Base-by-base conservation (phyloP, 2,888 invertebrate genomes). In the Epirrhoe alternata region DNA sequence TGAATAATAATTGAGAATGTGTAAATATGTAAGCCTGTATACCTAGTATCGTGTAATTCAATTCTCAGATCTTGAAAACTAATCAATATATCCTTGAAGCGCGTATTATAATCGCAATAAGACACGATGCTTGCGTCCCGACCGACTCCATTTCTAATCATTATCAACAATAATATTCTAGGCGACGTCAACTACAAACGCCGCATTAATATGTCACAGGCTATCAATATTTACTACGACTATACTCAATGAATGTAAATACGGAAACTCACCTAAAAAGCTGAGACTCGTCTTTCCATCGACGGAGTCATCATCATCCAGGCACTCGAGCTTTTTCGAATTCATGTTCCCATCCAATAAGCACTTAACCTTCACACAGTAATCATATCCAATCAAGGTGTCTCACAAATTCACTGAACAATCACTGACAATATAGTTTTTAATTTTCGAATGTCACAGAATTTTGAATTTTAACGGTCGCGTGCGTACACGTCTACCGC, bases 291-390 rank as follows among this genome's bases (percentile, higher is more conserved):
- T 85, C 78, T 92, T 92, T 72, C 86, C 92, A 82, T 91, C 91
- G 80, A 88, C 89, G 69, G 92, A 90, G 77, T 92, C 86, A 77
- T 83, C 81, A 62, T 92, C 87, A 68, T 87, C 87, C 73, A 89
- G 90, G 78, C 91, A 90, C 85, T 93, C 93, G 86, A 93, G 83
- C 85, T 92, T 93, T 87, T 93, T 93, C 70, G 92, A 87, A 92
- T 93, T 93, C 93, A 93, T 93, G 71, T 83, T 87, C 77, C 78
- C 80, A 84, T 80, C 82, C 69, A 66, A 68, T 87, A 87, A 89
- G 78, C 92, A 92, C 91, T 88, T 86, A 88, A 75, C 60, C 42
- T 73, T 69, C 72, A 75, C 75, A 76, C 78, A 77, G 77, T 76
- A 53, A 66, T 38, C 61, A 69, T 62, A 66, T 71, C 67, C 69